Evolutionary conservation across 2,113 vertebrate species (phyloP).

Genomic region (Oxygymnocypris stewartii): DNA sequence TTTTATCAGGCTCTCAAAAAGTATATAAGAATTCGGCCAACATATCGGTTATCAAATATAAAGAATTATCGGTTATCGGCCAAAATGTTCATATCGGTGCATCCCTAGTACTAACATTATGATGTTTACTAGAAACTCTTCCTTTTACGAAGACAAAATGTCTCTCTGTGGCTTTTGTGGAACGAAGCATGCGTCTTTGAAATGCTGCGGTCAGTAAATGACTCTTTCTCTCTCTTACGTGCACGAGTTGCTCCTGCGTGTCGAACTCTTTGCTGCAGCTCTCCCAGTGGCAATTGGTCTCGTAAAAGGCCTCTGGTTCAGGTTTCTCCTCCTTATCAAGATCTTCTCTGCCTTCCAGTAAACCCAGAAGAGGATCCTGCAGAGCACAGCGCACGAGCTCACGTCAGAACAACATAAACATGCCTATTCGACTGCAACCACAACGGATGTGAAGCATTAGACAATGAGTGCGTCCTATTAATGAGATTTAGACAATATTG

Average conservation of each 20-base stretch:
- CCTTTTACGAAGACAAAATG: not conserved
- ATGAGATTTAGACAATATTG: too few relatives aligned
- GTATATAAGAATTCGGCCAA: too few relatives aligned
- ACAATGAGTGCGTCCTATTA: not conserved
- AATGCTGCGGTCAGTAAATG: not conserved
- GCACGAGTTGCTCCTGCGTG: constrained; percentile 95
- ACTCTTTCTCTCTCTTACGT: constrained; percentile 75
- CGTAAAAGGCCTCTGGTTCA: constrained; percentile 88
- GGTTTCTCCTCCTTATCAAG: constrained; percentile 93
- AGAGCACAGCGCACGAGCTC: not conserved
- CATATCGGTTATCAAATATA: too few relatives aligned
- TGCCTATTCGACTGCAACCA: not conserved
- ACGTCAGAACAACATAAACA: not conserved
- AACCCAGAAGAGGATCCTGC: constrained; percentile 88
- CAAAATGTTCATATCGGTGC: too few relatives aligned
- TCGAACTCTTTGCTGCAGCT: constrained; percentile 95
- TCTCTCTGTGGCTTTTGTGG: not conserved
- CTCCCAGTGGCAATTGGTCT: constrained; percentile 97
- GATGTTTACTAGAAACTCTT: not conserved
- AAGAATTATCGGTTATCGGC: too few relatives aligned
- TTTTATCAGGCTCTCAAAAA: too few relatives aligned
- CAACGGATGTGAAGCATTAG: not conserved
- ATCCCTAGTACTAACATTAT: not conserved
- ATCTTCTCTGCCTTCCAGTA: constrained; percentile 89
- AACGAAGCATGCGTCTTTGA: not conserved